Evolutionary conservation across 1,140 invertebrate species (phyloP), one percentile per base, ranked within the genome.

Genomic region (Dinoponera quadriceps): DNA sequence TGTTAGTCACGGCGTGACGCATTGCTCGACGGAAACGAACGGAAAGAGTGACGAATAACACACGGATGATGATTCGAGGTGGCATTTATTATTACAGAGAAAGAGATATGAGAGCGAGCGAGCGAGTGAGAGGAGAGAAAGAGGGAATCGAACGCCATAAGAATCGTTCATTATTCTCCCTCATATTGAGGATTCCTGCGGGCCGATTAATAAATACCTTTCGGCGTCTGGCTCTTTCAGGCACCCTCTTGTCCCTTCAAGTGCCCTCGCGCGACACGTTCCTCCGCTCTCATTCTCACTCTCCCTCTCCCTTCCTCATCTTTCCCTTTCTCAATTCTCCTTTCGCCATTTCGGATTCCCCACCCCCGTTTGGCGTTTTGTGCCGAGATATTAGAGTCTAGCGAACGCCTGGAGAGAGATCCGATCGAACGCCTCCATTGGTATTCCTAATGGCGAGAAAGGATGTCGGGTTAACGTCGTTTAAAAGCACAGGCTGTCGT

Each of bases 181-280:
- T 44, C 54, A 85, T 88, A 88, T 88, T 85, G 29, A 88, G 82
- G 78, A 88, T 88, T 88, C 87, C 86, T 74, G n/a, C 51, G 48
- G 33, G 71, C 48, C 87, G 86, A 88, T 88, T 88, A 88, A 81
- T 59, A 87, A 85, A 88, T 88, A 49, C 87, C 86, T 83, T 65
- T 22, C 62, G 27, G 7, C 2, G 60, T 51, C 27, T 25, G 25
- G 16, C 25, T 80, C 38, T 59, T 68, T 33, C 81, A 63, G 3
- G 18, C 27, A 60, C 18, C 27, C 38, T 57, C 29, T 80, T 62
- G 59, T 81, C 65, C 22, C 66, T 65, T 51, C 29, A 3, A 27
- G 20, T 25, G 25, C 11, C 49, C 27, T 83, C 49, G 14, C 20
- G 25, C 16, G 0, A 20, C 13, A 22, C 20, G 27, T 0, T 29